phyloP scores from a whole-genome alignment of 1,140 invertebrate genomes.

The Dreissena rostriformis region DNA sequence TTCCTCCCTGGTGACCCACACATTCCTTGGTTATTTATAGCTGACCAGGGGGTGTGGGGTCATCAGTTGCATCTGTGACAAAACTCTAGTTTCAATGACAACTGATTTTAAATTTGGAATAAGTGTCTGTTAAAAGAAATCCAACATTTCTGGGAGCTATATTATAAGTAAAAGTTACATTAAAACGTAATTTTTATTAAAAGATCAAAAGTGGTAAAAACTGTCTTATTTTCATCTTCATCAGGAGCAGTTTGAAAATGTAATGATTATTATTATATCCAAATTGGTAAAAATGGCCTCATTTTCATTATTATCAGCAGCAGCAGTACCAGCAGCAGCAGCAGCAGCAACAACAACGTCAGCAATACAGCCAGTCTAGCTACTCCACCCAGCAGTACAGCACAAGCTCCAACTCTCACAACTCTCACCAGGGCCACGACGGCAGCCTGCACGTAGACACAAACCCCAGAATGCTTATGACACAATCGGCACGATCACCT shows the following conservation, averaged over 20 bases:
- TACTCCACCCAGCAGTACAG: conserved; percentile 58
- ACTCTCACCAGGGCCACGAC: conserved; percentile 57
- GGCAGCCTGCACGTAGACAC: conserved; percentile 75
- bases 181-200: too few relatives aligned
- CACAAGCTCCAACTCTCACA: conserved; percentile 57
- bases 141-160: neutral
- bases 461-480: conserved; percentile 70
- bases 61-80: neutral
- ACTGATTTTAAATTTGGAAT: neutral
- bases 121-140: neutral
- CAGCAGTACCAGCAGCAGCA: conserved; percentile 65
- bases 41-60: too few relatives aligned
- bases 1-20: too few relatives aligned
- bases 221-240: too few relatives aligned
- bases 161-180: too few relatives aligned
- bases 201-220: too few relatives aligned
- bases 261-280: too few relatives aligned
- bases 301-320: too few relatives aligned
- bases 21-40: too few relatives aligned
- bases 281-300: too few relatives aligned
- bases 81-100: neutral
- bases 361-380: conserved; percentile 60
- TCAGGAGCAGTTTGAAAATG: too few relatives aligned
- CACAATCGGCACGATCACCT: conserved; percentile 62
- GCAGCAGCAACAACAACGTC: conserved; percentile 61